Evolutionary conservation across 2,113 vertebrate species (phyloP).

Genomic region (Rhadina sibilatrix): DNA sequence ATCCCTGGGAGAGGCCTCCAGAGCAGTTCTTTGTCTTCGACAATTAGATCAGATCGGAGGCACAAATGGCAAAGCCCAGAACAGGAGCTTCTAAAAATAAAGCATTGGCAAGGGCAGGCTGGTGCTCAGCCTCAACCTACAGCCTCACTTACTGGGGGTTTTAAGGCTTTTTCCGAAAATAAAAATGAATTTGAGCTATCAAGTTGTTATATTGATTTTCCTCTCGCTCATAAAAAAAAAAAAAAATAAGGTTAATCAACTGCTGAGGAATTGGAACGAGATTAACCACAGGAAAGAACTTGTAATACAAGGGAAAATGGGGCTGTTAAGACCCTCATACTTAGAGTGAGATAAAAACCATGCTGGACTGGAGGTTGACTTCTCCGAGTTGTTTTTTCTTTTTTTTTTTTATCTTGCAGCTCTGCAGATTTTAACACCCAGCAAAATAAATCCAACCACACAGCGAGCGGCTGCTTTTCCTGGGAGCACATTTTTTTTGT

Average conservation of each 20-base stretch:
- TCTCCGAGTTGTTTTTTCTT: neutral
- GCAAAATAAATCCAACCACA: neutral
- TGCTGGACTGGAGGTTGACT: neutral
- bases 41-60: constrained; percentile 7
- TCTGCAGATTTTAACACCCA: neutral
- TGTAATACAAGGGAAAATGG: neutral
- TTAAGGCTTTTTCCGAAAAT: neutral
- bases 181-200: neutral
- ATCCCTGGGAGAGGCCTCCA: neutral
- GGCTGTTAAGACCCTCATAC: neutral
- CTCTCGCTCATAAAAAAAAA: neutral
- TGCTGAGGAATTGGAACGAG: neutral
- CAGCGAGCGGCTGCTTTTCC: neutral
- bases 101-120: neutral
- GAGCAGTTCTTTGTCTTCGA: constrained; percentile 28
- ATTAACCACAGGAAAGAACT: neutral
- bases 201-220: constrained; percentile 6
- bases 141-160: neutral
- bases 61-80: neutral
- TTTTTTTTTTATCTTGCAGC: neutral
- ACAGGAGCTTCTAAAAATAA: neutral
- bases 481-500: neutral
- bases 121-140: neutral
- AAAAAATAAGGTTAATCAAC: neutral
- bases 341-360: neutral